These are phyloP conservation scores for Stylophora pistillata DNA, from an alignment of 64 coral and sea anemone species.

Conservation along the genomic window DNA sequence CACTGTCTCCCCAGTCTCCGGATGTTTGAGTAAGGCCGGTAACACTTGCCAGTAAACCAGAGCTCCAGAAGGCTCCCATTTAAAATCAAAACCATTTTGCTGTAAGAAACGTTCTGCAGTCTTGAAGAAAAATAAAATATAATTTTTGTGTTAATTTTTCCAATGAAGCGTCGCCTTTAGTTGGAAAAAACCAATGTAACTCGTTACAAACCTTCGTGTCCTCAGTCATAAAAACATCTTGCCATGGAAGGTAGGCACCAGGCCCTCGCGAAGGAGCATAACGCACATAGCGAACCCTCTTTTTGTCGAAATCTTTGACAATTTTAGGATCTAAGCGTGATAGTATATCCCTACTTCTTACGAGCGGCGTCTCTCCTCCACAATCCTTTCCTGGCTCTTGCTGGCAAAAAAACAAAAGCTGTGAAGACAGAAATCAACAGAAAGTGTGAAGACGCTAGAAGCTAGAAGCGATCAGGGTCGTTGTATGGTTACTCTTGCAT, in stretches of 20 bases:
- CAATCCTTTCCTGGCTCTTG: constrained; percentile 59
- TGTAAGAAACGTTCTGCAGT: constrained; percentile 39
- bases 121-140: constrained; percentile 3
- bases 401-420: constrained; percentile 67
- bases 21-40: constrained; percentile 41
- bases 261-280: constrained; percentile 8
- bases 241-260: constrained; percentile 57
- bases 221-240: constrained; percentile 51
- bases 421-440: background rate
- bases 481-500: no score
- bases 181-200: no score
- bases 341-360: constrained; percentile 39
- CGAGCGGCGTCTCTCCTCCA: constrained; percentile 65
- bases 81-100: constrained; percentile 49
- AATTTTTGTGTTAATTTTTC: background rate
- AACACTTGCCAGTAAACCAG: constrained; percentile 47
- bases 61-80: constrained; percentile 31
- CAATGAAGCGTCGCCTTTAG: no score
- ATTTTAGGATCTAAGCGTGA: constrained; percentile 49
- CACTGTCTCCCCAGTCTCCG: constrained; percentile 53
- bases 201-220: constrained; percentile 52
- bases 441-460: background rate
- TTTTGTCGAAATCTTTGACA: constrained; percentile 42
- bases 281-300: constrained; percentile 46
- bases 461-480: no score